Evolutionary conservation across 2,797 vertebrate genomes (phyloP), one percentile per base, ranked within the genome.

Genomic region (Champsocephalus gunnari): DNA sequence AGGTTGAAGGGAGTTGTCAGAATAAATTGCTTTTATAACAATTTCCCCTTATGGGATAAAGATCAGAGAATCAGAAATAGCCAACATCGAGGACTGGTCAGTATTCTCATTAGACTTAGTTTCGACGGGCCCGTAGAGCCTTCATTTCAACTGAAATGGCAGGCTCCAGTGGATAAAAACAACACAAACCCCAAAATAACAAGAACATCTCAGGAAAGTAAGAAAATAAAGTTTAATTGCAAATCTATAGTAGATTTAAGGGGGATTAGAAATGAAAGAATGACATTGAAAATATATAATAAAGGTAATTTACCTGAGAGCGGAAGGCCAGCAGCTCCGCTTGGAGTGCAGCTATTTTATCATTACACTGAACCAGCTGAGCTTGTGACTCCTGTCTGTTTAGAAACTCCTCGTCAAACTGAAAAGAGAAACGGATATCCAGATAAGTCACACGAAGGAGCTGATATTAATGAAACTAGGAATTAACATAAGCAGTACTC

Each of bases 331-430:
- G 95, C 66, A 98, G 90, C 91, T 97, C 96, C 71, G 91, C 93
- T 94, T 98, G 96, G 87, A 99, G 96, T 85, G 95, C 95, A 86
- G 77, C 92, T 86, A 97, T 96, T 92, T 95, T 94, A 87, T 97
- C 96, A 77, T 99, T 97, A 82, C 88, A 96, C 91, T 96, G 97
- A 66, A 95, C 92, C 85, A 97, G 88, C 71, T 97, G 94, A 62
- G 95, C 94, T 84, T 97, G 94, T n/a, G 96, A 95, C 90, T 99
- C 96, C 88, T 99, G 98, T 85, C 97, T 95, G 89, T 92, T 92
- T 38, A 97, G 86, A 90, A 97, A 96, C 92, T 99, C 97, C 87
- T 98, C 97, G 80, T 99, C 98, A 92, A 96, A 95, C 98, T 99
- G 79, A 19, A 90, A 66, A 66, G 61, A 83, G 50, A 74, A 77